Percentiles rank a stretch among this genome's conserved stretches.
Conservation (phyloP, 2,888 invertebrate genomes). For the Leucoma salicis region DNA sequence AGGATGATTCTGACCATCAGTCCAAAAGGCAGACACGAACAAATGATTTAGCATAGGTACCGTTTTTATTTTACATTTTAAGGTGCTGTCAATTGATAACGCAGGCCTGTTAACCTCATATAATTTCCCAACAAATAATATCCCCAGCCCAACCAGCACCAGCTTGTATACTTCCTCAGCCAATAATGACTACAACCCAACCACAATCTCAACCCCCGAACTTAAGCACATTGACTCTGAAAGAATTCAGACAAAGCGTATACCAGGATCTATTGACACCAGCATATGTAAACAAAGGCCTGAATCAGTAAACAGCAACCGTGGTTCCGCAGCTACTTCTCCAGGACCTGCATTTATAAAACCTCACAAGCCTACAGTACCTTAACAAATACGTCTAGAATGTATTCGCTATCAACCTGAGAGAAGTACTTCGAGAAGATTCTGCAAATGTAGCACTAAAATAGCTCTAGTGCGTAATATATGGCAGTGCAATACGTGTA, state of each 20-base stretch:
- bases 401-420: constrained; percentile 14
- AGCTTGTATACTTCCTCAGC: constrained; percentile 8
- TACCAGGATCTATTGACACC: constrained; percentile 12
- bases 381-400: constrained; percentile 15
- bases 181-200: constrained; percentile 10
- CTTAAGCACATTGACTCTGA: no score
- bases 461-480: constrained; percentile 17
- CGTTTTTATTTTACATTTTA: no score
- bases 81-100: no score
- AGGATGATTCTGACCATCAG: no score
- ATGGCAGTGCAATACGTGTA: no score
- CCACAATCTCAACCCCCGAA: constrained; percentile 8
- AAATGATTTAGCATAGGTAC: no score
- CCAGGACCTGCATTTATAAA: constrained; percentile 8
- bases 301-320: no score
- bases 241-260: background rate
- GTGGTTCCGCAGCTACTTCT: no score
- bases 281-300: background rate
- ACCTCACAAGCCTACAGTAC: constrained; percentile 18
- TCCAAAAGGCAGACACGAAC: no score
- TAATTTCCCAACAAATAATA: constrained; percentile 10
- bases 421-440: constrained; percentile 19
- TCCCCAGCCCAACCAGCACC: constrained; percentile 10
- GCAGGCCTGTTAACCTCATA: no score
- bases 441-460: constrained; percentile 24